Evolutionary conservation across 2,888 invertebrate genomes (phyloP).

Genomic region (Phortica magna): DNA sequence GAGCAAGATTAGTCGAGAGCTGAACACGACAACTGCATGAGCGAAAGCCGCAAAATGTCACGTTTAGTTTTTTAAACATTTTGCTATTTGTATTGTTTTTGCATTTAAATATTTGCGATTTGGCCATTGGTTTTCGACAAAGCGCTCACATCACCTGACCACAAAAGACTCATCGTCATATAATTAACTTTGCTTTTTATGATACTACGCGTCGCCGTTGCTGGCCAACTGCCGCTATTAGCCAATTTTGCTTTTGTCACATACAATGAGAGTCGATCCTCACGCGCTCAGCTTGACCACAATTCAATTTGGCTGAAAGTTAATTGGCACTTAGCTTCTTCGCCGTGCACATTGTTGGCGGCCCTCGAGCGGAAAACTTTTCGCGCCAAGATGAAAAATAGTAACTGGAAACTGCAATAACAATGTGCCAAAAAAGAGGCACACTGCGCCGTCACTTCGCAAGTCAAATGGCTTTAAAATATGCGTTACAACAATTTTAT

Average conservation of each 20-base stretch:
- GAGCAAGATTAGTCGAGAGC: not conserved
- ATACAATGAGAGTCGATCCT: not conserved
- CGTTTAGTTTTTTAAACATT: not conserved
- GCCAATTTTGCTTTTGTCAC: not conserved
- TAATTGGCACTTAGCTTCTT: constrained; percentile 13
- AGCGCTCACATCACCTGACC: not conserved
- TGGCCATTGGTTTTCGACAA: not conserved
- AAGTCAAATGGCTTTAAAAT: not conserved
- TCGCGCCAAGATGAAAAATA: constrained; percentile 2
- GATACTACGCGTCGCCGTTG: not conserved
- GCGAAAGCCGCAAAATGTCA: constrained; percentile 26
- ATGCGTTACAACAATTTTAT: constrained; percentile 24
- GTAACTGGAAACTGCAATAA: not conserved
- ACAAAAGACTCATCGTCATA: not conserved
- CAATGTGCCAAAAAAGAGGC: not conserved
- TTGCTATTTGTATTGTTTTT: not conserved
- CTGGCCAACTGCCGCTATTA: not conserved
- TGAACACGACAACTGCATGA: not conserved
- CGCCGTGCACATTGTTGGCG: not conserved
- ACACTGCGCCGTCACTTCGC: not conserved
- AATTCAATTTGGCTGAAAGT: constrained; percentile 17
- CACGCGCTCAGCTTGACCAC: not conserved
- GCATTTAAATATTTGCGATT: constrained; percentile 3
- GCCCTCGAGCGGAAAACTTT: not conserved
- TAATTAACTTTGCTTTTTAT: constrained; percentile 22